These are phyloP conservation scores for Aradophagus sp. DNA, from an alignment of 1,140 invertebrate species.

Conservation along the genomic window DNA sequence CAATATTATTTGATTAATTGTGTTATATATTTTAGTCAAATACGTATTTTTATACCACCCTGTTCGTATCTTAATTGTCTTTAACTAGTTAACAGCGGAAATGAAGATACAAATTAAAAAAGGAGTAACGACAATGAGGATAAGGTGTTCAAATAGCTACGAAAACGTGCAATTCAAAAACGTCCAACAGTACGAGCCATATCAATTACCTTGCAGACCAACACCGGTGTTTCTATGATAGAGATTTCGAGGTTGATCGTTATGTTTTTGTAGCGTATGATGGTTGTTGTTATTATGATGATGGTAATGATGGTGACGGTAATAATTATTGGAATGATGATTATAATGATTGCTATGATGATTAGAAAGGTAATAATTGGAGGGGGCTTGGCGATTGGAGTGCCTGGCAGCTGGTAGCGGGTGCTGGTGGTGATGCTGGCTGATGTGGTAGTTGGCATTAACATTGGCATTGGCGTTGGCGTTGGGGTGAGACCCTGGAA, in stretches of 20 bases:
- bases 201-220: slow-evolving; percentile 80
- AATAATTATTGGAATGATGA: slow-evolving; percentile 73
- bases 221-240: slow-evolving; percentile 79
- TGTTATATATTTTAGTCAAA: no score
- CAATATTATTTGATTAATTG: no score
- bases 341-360: slow-evolving; percentile 74
- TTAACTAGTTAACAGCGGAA: no score
- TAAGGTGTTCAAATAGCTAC: no score
- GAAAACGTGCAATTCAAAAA: slow-evolving; percentile 37
- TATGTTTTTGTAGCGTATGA: slow-evolving; percentile 77
- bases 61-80: no score
- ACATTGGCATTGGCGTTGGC: slow-evolving; percentile 79
- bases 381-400: slow-evolving; percentile 70
- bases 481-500: slow-evolving; percentile 88
- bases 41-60: no score
- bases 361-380: slow-evolving; percentile 73
- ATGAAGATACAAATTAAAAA: no score
- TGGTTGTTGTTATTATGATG: slow-evolving; percentile 75
- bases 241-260: slow-evolving; percentile 77
- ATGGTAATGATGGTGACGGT: slow-evolving; percentile 73
- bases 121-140: no score
- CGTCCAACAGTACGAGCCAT: slow-evolving; percentile 56
- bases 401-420: slow-evolving; percentile 73
- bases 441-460: slow-evolving; percentile 74
- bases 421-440: slow-evolving; percentile 77